Evolutionary conservation across 2,113 vertebrate species (phyloP).

Genomic region (Cyanocitta stelleri): DNA sequence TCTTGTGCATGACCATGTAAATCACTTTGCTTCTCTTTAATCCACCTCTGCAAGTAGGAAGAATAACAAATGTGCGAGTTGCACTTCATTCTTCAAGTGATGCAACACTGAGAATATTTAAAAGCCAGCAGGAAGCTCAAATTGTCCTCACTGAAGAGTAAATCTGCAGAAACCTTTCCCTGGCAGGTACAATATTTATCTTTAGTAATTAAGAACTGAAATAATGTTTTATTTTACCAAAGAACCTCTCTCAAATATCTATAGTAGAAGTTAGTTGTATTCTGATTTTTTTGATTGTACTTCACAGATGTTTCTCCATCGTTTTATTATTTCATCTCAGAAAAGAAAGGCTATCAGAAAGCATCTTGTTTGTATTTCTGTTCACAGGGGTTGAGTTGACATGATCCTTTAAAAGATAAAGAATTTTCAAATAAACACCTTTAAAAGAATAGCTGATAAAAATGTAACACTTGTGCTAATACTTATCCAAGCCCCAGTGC

Average conservation of each 20-base stretch:
- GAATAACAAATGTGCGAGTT: neutral
- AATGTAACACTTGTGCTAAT: too few relatives aligned
- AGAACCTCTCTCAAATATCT: neutral
- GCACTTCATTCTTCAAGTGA: neutral
- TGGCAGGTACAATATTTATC: neutral
- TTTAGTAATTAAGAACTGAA: neutral
- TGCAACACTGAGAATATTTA: neutral
- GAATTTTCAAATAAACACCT: neutral
- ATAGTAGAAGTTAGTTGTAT: accelerated
- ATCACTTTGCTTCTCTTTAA: neutral
- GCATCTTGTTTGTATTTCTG: neutral
- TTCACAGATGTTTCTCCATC: neutral
- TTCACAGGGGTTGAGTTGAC: neutral
- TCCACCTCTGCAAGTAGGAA: neutral
- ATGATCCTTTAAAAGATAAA: neutral
- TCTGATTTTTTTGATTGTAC: neutral
- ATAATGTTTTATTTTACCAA: neutral
- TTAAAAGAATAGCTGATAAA: neutral
- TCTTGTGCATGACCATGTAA: neutral
- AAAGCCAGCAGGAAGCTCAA: neutral
- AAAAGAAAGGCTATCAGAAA: neutral
- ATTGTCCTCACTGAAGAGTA: neutral
- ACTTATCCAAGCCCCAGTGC: accelerated
- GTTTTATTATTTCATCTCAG: neutral
- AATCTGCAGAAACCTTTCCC: neutral